phyloP scores from a whole-genome alignment of 2,888 invertebrate genomes.

The Punctoribates punctum region DNA sequence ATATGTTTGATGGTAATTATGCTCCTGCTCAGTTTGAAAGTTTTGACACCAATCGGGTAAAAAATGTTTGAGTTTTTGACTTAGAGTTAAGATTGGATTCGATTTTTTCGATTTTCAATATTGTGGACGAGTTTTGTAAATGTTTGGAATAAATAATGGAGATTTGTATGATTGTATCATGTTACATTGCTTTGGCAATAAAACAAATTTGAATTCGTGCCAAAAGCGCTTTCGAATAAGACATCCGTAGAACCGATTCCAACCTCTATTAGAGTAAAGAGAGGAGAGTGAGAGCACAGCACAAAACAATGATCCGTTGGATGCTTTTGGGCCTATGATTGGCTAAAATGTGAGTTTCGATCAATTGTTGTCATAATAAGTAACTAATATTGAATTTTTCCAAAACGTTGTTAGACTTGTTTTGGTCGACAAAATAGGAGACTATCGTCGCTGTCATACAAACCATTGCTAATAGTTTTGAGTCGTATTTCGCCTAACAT shows the following conservation, averaged over 20 bases:
- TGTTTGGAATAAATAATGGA: too few species aligned
- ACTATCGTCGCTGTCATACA: background rate
- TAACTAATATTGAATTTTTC: constrained; percentile 3
- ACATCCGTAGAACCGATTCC: background rate
- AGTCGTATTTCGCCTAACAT: background rate
- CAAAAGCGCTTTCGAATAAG: background rate
- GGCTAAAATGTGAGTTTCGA: constrained; percentile 2
- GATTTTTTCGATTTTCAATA: too few species aligned
- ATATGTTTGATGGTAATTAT: too few species aligned
- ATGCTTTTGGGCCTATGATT: background rate
- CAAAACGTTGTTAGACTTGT: background rate
- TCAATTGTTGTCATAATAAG: background rate
- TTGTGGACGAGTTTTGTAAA: too few species aligned
- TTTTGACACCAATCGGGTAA: too few species aligned
- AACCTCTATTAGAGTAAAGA: background rate
- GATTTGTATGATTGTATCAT: too few species aligned
- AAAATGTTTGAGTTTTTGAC: too few species aligned
- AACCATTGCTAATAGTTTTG: constrained; percentile 10
- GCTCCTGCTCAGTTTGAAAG: too few species aligned
- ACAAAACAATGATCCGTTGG: background rate
- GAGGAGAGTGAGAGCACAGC: background rate
- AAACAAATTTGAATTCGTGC: background rate
- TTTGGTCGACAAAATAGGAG: background rate
- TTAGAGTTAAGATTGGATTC: too few species aligned
- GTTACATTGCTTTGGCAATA: too few species aligned